Evolutionary conservation across 2,113 vertebrate species (phyloP).

Genomic region (Malurus elegans): DNA sequence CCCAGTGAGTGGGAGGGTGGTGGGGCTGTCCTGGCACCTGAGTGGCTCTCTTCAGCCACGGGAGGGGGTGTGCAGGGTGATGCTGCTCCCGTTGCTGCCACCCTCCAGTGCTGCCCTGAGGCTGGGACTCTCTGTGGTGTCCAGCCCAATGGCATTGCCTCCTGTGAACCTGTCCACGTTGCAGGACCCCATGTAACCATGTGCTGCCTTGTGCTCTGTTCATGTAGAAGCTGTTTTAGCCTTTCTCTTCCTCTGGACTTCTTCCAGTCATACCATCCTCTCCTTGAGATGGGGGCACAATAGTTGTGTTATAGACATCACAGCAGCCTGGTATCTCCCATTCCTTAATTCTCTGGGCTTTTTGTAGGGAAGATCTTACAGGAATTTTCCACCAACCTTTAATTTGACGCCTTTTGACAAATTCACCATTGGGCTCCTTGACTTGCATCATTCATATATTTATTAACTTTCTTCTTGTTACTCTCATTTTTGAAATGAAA

Average conservation of each 20-base stretch:
- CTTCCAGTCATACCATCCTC: not conserved
- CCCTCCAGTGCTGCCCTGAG: not conserved
- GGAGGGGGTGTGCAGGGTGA: not conserved
- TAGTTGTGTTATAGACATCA: not conserved
- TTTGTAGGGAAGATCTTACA: not conserved
- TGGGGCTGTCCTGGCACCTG: not conserved
- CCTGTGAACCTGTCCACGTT: not conserved
- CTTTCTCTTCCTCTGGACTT: not conserved
- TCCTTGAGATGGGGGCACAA: not conserved
- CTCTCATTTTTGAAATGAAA: not conserved
- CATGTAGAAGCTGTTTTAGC: not conserved
- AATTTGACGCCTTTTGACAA: not conserved
- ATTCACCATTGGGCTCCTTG: not conserved
- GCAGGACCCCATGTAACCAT: rapidly evolving
- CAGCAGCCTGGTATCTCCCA: not conserved
- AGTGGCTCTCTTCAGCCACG: not conserved
- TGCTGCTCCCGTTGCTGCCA: not conserved
- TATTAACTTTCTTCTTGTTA: not conserved
- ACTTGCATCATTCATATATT: not conserved
- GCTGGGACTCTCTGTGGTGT: not conserved
- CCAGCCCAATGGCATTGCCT: not conserved
- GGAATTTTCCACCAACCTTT: not conserved
- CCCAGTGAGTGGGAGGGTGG: not conserved
- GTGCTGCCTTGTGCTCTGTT: not conserved
- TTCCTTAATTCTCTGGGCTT: not conserved